A percentile compares a stretch with the other conserved stretches of the same genome.
Evolutionary conservation across 2,113 vertebrate species (phyloP).

Genomic region (Orthochromis indermauri): DNA sequence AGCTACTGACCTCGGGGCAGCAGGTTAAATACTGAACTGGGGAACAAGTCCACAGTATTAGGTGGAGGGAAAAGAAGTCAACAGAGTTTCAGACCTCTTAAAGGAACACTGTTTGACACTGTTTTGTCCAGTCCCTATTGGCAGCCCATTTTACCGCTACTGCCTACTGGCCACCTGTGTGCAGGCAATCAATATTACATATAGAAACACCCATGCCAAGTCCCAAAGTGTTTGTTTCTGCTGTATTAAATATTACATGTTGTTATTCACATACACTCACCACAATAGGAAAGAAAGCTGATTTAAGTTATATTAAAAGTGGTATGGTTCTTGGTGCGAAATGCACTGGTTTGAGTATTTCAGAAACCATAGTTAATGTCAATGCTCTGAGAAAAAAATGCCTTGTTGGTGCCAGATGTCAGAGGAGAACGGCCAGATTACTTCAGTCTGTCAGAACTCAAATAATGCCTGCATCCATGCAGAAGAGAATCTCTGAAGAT

Average conservation of each 20-base stretch:
- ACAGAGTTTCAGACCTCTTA: neutral
- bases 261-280: neutral
- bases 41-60: neutral
- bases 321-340: neutral
- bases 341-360: neutral
- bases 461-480: neutral
- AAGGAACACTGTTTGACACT: neutral
- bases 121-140: neutral
- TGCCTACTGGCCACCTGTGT: neutral
- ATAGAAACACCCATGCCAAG: neutral
- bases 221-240: neutral
- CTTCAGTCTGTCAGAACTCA: neutral
- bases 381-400: neutral
- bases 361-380: neutral
- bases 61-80: neutral
- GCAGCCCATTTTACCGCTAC: neutral
- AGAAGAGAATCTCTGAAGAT: neutral
- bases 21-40: conserved; percentile 27
- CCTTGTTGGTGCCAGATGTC: neutral
- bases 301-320: neutral
- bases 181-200: neutral
- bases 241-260: neutral
- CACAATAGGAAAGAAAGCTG: neutral
- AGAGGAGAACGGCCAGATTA: neutral
- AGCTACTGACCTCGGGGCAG: neutral